phyloP scores from a whole-genome alignment of 1,140 invertebrate species.

The Acarapis woodi region DNA sequence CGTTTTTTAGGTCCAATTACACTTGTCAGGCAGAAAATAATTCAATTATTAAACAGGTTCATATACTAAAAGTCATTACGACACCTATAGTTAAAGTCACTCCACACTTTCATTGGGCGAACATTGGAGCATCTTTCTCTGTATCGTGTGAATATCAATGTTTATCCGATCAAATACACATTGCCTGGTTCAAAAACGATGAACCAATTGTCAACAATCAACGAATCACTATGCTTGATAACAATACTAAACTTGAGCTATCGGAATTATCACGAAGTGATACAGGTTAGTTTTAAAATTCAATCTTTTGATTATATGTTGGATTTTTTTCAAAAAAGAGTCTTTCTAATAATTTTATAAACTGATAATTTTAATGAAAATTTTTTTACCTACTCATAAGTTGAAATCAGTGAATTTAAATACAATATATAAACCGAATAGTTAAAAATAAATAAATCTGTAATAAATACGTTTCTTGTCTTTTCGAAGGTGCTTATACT shows the following conservation, averaged over 20 bases:
- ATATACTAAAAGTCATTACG: conserved; percentile 43
- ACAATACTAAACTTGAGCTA: conserved; percentile 5
- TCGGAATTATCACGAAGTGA: conserved; percentile 6
- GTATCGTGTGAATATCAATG: conserved; percentile 19
- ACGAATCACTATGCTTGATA: conserved; percentile 6
- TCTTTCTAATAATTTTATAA: no score
- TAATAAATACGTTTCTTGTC: not conserved
- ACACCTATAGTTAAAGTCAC: conserved; percentile 15
- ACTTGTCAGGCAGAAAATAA: conserved; percentile 43
- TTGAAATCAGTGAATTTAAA: no score
- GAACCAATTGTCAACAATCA: conserved; percentile 23
- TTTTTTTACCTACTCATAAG: no score
- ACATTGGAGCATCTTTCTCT: conserved; percentile 4
- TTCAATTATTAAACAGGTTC: conserved; percentile 39
- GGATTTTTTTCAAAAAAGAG: no score
- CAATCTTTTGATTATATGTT: no score
- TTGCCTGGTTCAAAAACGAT: conserved; percentile 41
- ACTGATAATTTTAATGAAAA: no score
- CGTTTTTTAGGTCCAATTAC: conserved; percentile 50
- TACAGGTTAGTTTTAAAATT: no score
- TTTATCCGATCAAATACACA: conserved; percentile 26
- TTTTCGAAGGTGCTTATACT: conserved; percentile 2
- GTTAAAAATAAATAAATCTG: no score
- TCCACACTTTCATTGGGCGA: conserved; percentile 8
- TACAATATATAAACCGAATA: no score